Percentiles rank a stretch among this genome's conserved stretches.
These are phyloP conservation scores for Danio albolineatus DNA, from an alignment of 2,797 vertebrate species.

Conservation along the genomic window DNA sequence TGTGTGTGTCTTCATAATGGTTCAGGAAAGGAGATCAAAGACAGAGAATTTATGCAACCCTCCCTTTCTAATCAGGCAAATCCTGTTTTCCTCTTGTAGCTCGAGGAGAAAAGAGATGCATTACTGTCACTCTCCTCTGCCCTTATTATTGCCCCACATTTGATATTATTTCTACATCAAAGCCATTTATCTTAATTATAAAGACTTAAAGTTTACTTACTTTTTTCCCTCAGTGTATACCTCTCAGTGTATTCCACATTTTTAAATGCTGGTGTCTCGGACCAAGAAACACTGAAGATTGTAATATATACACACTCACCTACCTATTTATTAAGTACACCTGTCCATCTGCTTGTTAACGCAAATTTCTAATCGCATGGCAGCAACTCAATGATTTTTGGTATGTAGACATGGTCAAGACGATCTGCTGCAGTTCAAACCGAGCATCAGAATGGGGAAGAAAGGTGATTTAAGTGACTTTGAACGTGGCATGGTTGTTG, in stretches of 20 bases:
- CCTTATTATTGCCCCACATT: background rate
- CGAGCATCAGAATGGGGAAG: too few relatives aligned
- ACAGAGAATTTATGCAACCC: background rate
- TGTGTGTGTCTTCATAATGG: slow-evolving; percentile 24
- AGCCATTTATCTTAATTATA: background rate
- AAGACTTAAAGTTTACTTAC: background rate
- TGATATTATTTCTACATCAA: background rate
- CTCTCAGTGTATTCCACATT: background rate
- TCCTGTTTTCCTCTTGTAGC: slow-evolving; percentile 27
- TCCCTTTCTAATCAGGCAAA: slow-evolving; percentile 12
- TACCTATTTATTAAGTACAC: too few relatives aligned
- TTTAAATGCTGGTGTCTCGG: background rate
- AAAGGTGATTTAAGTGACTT: too few relatives aligned
- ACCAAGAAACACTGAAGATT: too few relatives aligned
- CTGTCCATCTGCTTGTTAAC: too few relatives aligned
- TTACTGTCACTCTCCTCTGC: slow-evolving; percentile 9
- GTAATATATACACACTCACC: too few relatives aligned
- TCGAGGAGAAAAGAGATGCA: slow-evolving; percentile 28
- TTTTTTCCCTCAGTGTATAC: background rate
- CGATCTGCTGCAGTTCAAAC: too few relatives aligned
- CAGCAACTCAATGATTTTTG: too few relatives aligned
- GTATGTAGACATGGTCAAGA: too few relatives aligned
- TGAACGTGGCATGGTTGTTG: too few relatives aligned
- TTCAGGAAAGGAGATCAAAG: slow-evolving; percentile 40
- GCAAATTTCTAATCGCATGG: too few relatives aligned